Conservation (phyloP, 2,113 vertebrate species). For the Bufo gargarizans region DNA sequence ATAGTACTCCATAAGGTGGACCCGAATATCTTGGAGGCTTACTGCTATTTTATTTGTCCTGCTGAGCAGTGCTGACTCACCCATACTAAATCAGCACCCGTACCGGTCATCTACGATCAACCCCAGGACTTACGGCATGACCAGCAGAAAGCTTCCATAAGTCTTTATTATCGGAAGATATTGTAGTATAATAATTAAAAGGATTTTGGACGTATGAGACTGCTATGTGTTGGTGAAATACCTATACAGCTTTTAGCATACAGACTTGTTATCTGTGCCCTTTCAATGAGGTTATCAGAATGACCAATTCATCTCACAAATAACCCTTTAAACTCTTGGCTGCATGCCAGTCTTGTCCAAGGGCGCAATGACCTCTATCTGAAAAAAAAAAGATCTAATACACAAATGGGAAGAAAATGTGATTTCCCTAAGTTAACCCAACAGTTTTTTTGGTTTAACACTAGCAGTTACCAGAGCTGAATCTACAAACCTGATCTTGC, state of each 20-base stretch:
- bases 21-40: not conserved
- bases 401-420: conserved; percentile 50
- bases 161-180: not conserved
- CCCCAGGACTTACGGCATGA: not conserved
- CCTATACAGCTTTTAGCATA: not conserved
- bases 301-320: conserved; percentile 6
- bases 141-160: not conserved
- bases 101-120: not conserved
- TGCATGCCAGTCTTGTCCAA: conserved; percentile 29
- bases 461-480: not conserved
- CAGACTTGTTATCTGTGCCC: not conserved
- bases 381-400: conserved; percentile 4
- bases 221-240: not conserved
- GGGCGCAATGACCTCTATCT: conserved; percentile 31
- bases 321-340: conserved; percentile 42
- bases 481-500: too few species aligned
- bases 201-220: not conserved
- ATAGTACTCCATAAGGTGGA: not conserved
- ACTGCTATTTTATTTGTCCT: too few species aligned
- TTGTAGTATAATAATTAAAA: not conserved
- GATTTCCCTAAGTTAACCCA: conserved; percentile 9
- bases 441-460: not conserved
- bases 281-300: not conserved
- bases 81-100: not conserved
- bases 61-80: not conserved